phyloP scores from a whole-genome alignment of 2,113 vertebrate species.

The Hemibagrus wyckioides region DNA sequence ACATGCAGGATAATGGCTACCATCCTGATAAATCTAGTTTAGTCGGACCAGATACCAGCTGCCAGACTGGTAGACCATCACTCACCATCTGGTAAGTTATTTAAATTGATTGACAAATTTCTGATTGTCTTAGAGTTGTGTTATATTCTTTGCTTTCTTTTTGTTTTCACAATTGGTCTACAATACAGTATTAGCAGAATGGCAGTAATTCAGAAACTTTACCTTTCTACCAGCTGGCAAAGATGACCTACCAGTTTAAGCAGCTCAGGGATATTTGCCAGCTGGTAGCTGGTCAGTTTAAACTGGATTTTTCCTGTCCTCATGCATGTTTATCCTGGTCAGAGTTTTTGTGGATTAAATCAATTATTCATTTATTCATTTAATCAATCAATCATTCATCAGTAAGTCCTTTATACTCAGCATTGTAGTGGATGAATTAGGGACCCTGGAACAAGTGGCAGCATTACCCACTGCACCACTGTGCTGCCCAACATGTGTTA shows the following conservation, averaged over 20 bases:
- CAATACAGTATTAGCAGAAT: neutral
- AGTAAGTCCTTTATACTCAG: neutral
- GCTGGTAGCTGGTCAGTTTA: neutral
- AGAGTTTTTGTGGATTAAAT: neutral
- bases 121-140: neutral
- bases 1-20: neutral
- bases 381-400: neutral
- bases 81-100: neutral
- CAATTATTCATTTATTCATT: neutral
- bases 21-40: neutral
- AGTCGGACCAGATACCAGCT: neutral
- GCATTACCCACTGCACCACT: neutral
- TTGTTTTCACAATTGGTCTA: neutral
- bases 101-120: neutral
- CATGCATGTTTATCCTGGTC: neutral
- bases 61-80: neutral
- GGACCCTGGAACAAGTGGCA: neutral
- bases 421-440: neutral
- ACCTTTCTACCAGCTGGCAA: neutral
- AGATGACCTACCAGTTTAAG: neutral
- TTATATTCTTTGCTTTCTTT: neutral
- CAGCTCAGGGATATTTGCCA: neutral
- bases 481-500: neutral
- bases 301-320: neutral
- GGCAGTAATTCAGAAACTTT: neutral